Conservation (phyloP, 2,888 invertebrate species). For the Apodemia duryi region DNA sequence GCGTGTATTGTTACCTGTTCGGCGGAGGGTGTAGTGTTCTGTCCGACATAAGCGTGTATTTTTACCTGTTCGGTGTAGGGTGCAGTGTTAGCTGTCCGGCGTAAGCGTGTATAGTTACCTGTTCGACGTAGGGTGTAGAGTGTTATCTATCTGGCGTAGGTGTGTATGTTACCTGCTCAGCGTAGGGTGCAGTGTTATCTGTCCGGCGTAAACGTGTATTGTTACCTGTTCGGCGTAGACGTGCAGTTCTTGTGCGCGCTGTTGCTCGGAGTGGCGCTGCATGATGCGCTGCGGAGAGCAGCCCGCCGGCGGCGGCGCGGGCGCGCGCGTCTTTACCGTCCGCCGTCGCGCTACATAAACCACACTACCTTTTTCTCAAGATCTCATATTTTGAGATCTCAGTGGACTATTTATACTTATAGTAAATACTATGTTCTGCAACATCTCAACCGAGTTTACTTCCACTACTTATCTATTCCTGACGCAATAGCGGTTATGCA, state of each 20-base stretch:
- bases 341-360: constrained; percentile 59
- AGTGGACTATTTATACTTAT: too few relatives aligned
- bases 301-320: constrained; percentile 57
- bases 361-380: too few relatives aligned
- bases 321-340: constrained; percentile 66
- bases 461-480: too few relatives aligned
- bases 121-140: too few relatives aligned
- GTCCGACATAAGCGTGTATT: too few relatives aligned
- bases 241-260: constrained; percentile 65
- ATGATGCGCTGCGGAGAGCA: constrained; percentile 46
- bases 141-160: background rate
- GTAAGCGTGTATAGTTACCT: too few relatives aligned
- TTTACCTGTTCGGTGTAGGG: background rate
- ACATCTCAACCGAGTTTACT: too few relatives aligned
- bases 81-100: constrained; percentile 36
- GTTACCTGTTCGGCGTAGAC: constrained; percentile 69
- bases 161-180: constrained; percentile 47
- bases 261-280: constrained; percentile 69
- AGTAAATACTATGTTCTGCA: too few relatives aligned
- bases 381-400: too few relatives aligned
- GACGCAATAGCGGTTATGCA: too few relatives aligned
- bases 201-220: constrained; percentile 54
- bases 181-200: constrained; percentile 57
- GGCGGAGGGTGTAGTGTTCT: too few relatives aligned
- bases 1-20: too few relatives aligned